These are phyloP conservation scores for Crenuchus spilurus DNA, from an alignment of 2,797 vertebrate genomes.

Conservation along the genomic window DNA sequence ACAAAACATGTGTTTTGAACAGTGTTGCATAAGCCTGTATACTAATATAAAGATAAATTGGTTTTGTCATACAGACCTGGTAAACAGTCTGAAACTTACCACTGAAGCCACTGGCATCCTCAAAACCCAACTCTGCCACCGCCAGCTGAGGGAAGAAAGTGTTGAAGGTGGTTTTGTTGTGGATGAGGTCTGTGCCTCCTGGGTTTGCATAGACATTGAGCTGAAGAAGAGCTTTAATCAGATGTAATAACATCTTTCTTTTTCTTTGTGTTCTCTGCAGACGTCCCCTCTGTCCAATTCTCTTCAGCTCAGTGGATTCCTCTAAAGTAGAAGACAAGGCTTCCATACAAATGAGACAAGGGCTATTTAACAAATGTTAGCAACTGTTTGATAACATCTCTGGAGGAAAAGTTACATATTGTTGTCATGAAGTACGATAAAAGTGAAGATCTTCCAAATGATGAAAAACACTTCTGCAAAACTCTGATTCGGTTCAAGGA, in stretches of 20 bases:
- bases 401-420: background rate
- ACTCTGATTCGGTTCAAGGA: background rate
- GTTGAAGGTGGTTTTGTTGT: background rate
- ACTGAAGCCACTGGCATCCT: constrained; percentile 7
- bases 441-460: background rate
- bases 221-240: constrained; percentile 42
- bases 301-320: background rate
- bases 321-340: background rate
- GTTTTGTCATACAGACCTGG: too few relatives aligned
- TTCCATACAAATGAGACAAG: background rate
- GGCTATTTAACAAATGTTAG: background rate
- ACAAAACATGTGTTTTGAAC: too few relatives aligned
- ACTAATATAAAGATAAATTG: too few relatives aligned
- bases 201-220: constrained; percentile 22
- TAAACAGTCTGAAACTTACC: constrained; percentile 36
- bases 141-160: background rate
- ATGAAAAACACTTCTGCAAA: background rate
- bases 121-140: constrained; percentile 4
- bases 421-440: background rate
- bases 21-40: too few relatives aligned
- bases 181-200: background rate
- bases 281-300: background rate
- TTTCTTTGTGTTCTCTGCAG: background rate
- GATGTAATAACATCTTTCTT: constrained; percentile 38
- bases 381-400: background rate